Base-by-base conservation (phyloP, 2,797 vertebrate species). In the Falco columbarius region DNA sequence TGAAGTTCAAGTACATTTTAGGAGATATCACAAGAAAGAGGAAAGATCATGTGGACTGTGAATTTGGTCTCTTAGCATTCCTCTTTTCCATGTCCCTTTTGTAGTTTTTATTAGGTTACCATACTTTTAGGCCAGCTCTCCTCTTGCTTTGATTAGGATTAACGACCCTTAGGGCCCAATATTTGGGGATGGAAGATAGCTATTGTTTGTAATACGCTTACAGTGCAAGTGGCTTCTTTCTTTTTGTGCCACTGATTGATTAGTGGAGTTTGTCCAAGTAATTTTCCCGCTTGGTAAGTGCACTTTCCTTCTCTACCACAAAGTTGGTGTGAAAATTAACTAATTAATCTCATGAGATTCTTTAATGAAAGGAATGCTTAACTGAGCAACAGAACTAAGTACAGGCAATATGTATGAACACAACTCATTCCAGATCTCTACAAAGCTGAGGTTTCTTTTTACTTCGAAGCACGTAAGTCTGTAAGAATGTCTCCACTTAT, bases 271-370 rank as follows among this genome's bases (percentile, higher is more conserved):
- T 89, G 63, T 93, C 86, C 67, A 82, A 89, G 74, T 92, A 76
- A 92, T 97, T 96, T 95, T 92, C 71, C 19, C 44, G 87, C 94
- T 91, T 94, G 71, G 87, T 94, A 47, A 55, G 56, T 75, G 54
- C 0, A 10, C 72, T 87, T 85, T 52, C 63, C 46, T 89, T 58
- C 63, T 93, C 36, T 44, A 54, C 67, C 67, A 77, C 52, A 54
- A 80, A 93, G 74, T 71, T 92, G 55, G 77, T 93, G 51, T 95
- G 97, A 89, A 94, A 89, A 93, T 96, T 95, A 92, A 55, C 83
- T 96, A 96, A 96, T 93, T 95, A 90, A 95, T 97, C 80, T 92
- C 93, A 52, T 40, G 93, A 95, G 93, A 90, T 95, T 90, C 88
- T 93, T 87, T 67, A 92, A 80, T 67, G 81, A 94, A 81, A 92